These are phyloP conservation scores for Pseudomyrmex cubaensis DNA, from an alignment of 1,140 invertebrate species.

Conservation along the genomic window DNA sequence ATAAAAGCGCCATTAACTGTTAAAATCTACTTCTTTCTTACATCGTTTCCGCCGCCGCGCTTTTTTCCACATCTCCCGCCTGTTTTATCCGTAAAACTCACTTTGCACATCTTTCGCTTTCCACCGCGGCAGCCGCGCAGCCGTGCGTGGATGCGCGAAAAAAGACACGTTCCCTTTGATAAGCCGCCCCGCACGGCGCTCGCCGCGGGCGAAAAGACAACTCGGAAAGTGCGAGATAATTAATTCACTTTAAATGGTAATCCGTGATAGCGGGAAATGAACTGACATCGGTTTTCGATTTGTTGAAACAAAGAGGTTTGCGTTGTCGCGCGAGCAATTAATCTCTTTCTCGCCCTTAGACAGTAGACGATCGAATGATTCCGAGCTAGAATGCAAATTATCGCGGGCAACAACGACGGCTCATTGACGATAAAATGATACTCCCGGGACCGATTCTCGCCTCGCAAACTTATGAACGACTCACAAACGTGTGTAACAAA, in stretches of 20 bases:
- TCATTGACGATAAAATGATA: slow-evolving; percentile 15
- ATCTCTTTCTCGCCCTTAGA: not conserved
- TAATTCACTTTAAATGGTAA: slow-evolving; percentile 8
- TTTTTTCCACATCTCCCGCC: not conserved
- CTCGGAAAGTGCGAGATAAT: not conserved
- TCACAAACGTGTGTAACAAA: slow-evolving; percentile 49
- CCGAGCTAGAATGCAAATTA: slow-evolving; percentile 41
- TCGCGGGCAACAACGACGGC: slow-evolving; percentile 3
- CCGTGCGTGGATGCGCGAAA: not conserved
- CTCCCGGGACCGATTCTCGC: slow-evolving; percentile 29
- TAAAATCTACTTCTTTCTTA: slow-evolving; percentile 35
- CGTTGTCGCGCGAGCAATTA: slow-evolving; percentile 7
- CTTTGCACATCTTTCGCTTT: not conserved
- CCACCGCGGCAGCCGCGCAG: not conserved
- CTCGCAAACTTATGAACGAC: slow-evolving; percentile 38
- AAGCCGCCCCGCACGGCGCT: not conserved
- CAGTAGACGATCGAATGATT: slow-evolving; percentile 18
- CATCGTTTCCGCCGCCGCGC: not conserved
- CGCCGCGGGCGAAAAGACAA: not conserved
- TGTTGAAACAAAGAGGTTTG: not conserved
- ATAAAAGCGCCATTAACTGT: slow-evolving; percentile 36
- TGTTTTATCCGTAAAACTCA: not conserved
- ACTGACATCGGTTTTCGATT: not conserved
- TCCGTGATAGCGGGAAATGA: not conserved
- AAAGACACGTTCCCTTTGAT: not conserved